Percentiles rank a stretch among this genome's conserved stretches.
phyloP scores from a whole-genome alignment of 2,113 vertebrate genomes.

The Xenopus borealis region DNA sequence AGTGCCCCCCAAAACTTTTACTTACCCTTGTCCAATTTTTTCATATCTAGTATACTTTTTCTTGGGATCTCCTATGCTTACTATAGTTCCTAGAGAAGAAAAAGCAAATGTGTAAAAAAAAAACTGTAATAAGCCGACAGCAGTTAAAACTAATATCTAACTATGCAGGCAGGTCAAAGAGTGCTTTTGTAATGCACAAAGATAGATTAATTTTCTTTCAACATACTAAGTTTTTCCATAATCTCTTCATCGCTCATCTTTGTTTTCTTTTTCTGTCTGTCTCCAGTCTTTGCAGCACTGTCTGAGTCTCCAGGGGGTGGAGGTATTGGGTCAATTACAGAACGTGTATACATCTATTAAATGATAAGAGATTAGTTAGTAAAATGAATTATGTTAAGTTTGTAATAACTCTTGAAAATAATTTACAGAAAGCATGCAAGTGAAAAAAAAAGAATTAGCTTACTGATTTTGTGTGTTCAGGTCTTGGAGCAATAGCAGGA shows the following conservation, averaged over 20 bases:
- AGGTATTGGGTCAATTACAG: slow-evolving; percentile 88
- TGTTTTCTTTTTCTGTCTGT: slow-evolving; percentile 91
- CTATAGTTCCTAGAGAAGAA: slow-evolving; percentile 69
- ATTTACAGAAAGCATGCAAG: too few relatives aligned
- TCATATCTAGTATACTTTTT: slow-evolving; percentile 81
- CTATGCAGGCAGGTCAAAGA: too few relatives aligned
- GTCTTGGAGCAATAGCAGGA: slow-evolving; percentile 87
- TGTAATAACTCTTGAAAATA: too few relatives aligned
- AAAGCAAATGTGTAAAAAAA: not conserved
- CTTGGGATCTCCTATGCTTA: slow-evolving; percentile 80
- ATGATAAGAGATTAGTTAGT: not conserved
- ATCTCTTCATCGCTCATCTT: slow-evolving; percentile 98
- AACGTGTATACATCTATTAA: slow-evolving; percentile 86
- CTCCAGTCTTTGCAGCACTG: slow-evolving; percentile 72
- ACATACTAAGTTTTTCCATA: slow-evolving; percentile 95
- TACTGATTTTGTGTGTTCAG: slow-evolving; percentile 96
- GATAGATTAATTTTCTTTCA: not conserved
- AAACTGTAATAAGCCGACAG: too few relatives aligned
- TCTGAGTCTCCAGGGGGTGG: slow-evolving; percentile 73
- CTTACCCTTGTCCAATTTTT: slow-evolving; percentile 80
- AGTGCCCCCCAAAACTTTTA: slow-evolving; percentile 8
- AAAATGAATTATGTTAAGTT: not conserved
- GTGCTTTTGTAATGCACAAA: too few relatives aligned
- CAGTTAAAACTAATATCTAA: too few relatives aligned
- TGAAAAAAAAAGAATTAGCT: slow-evolving; percentile 45